Percentiles rank a stretch among this genome's conserved stretches.
phyloP scores from a whole-genome alignment of 35 echinoderm and acorn worm genomes.

The Heliocidaris tuberculata region DNA sequence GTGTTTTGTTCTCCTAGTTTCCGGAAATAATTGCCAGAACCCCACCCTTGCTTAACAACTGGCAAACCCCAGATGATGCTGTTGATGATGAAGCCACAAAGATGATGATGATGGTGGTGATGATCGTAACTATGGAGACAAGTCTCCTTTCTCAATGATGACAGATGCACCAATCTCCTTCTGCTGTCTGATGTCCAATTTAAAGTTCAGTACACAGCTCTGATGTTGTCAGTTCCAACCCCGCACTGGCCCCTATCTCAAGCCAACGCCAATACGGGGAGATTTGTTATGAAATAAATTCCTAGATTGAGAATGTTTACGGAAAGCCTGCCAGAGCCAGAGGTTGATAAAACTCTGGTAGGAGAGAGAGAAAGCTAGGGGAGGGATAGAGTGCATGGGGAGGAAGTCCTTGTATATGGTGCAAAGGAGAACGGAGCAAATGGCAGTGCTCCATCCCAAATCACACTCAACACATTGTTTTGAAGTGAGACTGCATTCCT shows the following conservation, averaged over 20 bases:
- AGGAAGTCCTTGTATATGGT: not conserved
- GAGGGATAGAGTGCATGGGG: not conserved
- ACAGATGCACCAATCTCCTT: not conserved
- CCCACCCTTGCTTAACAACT: not conserved
- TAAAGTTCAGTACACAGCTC: not conserved
- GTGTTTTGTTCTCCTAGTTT: not conserved
- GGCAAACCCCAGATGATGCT: not conserved
- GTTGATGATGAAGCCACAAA: not conserved
- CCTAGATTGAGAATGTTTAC: constrained; percentile 38
- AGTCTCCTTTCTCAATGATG: not conserved
- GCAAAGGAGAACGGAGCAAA: not conserved
- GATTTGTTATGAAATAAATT: constrained; percentile 39
- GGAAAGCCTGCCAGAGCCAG: constrained; percentile 22
- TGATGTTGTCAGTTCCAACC: not conserved
- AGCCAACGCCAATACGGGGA: not conserved
- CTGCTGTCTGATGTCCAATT: not conserved
- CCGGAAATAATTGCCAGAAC: not conserved
- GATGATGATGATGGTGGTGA: not conserved
- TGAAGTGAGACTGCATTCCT: too few species aligned
- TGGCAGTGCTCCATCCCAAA: not conserved
- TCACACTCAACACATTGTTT: not conserved
- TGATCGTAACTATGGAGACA: not conserved
- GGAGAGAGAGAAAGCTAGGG: not conserved
- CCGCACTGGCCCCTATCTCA: not conserved
- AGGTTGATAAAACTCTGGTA: not conserved